Evolutionary conservation across 2,797 vertebrate genomes (phyloP).

Genomic region (Chiropotes sagulatus): DNA sequence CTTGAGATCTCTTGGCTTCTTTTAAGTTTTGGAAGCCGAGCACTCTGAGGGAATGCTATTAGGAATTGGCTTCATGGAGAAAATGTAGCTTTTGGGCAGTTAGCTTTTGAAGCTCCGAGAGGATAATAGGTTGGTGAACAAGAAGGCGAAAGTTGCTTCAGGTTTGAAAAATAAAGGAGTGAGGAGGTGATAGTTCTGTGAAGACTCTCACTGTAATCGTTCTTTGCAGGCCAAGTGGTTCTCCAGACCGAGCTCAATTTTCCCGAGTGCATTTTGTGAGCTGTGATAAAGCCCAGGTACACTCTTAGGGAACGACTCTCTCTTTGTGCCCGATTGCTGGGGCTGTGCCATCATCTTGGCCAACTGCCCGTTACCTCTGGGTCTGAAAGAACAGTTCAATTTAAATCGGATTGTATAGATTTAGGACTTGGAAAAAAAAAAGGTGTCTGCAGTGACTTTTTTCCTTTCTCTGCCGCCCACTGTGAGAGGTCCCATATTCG

Average conservation of each 20-base stretch:
- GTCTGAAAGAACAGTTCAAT: not conserved
- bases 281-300: conserved; percentile 14
- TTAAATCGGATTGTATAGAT: not conserved
- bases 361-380: conserved; percentile 21
- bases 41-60: conserved; percentile 45
- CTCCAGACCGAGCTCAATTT: conserved; percentile 55
- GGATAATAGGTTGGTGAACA: conserved; percentile 19
- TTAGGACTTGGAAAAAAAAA: not conserved
- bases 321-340: not conserved
- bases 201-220: not conserved
- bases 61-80: conserved; percentile 26
- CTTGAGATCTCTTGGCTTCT: conserved; percentile 55
- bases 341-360: not conserved
- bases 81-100: conserved; percentile 14
- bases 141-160: not conserved
- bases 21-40: conserved; percentile 55
- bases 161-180: not conserved
- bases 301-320: not conserved
- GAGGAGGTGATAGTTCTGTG: not conserved
- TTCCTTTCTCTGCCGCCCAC: not conserved
- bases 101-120: conserved; percentile 52
- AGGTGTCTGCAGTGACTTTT: not conserved
- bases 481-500: fast-evolving
- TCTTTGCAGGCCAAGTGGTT: conserved; percentile 19
- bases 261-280: conserved; percentile 15